phyloP scores from a whole-genome alignment of 2,888 invertebrate genomes.

The Eupeodes luniger region DNA sequence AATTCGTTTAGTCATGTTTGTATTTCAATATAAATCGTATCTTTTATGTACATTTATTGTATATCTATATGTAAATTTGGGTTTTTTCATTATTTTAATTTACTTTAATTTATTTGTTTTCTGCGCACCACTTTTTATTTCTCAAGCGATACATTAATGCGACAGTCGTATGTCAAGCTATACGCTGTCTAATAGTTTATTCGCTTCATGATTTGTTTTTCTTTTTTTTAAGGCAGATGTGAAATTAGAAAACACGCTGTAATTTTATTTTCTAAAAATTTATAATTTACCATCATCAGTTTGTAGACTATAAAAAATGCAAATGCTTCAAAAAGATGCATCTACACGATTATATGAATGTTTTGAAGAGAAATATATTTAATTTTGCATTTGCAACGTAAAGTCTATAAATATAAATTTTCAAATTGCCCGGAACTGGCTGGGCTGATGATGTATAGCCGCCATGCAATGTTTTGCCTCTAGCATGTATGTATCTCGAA shows the following conservation, averaged over 20 bases:
- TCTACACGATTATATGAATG: no score
- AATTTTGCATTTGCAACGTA: conserved; percentile 41
- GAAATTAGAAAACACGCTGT: conserved; percentile 66
- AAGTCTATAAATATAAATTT: conserved; percentile 72
- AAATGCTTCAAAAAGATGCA: conserved; percentile 16
- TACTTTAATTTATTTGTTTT: conserved; percentile 13
- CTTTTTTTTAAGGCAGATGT: conserved; percentile 54
- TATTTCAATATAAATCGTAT: conserved; percentile 40
- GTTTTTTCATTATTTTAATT: conserved; percentile 49
- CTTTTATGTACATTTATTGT: background rate
- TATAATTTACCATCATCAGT: conserved; percentile 14
- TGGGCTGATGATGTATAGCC: conserved; percentile 29
- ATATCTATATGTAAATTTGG: conserved; percentile 27
- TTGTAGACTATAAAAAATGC: background rate
- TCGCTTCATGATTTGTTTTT: conserved; percentile 59
- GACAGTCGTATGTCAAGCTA: conserved; percentile 55
- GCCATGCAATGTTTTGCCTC: conserved; percentile 6
- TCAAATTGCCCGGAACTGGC: conserved; percentile 75
- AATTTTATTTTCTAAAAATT: conserved; percentile 48
- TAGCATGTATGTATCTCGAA: conserved; percentile 34
- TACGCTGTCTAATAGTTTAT: conserved; percentile 69
- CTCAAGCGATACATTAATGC: conserved; percentile 58
- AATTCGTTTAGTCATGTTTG: conserved; percentile 52
- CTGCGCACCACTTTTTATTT: conserved; percentile 64
- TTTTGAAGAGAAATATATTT: conserved; percentile 1